Evolutionary conservation across 2,797 vertebrate species (phyloP).

Genomic region (Enteromius radiatus): DNA sequence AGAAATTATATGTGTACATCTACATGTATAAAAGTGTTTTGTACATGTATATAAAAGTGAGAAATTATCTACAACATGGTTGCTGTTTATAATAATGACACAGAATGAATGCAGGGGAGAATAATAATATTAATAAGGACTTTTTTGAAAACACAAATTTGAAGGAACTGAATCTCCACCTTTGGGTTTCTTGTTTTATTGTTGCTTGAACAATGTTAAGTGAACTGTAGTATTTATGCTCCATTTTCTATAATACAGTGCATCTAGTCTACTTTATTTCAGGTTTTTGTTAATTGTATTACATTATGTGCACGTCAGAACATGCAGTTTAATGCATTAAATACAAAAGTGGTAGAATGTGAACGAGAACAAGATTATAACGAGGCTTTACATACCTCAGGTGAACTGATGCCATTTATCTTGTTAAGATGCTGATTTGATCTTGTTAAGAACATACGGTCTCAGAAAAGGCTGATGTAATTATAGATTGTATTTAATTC

Average conservation of each 20-base stretch:
- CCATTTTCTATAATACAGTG: not conserved
- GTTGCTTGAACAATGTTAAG: not conserved
- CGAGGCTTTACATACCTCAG: not conserved
- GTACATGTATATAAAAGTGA: constrained; percentile 1
- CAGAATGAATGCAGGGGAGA: constrained; percentile 62
- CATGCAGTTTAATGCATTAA: not conserved
- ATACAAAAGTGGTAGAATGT: not conserved
- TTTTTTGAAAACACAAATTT: not conserved
- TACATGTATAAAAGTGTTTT: not conserved
- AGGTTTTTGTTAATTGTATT: not conserved
- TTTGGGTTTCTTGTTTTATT: not conserved
- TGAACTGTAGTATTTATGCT: not conserved
- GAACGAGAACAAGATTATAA: not conserved
- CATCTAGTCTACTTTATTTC: not conserved
- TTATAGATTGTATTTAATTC: not conserved
- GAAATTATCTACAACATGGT: constrained; percentile 42
- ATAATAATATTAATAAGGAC: constrained; percentile 53
- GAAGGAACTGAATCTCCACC: not conserved
- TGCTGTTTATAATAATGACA: constrained; percentile 78
- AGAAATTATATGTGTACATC: constrained; percentile 79
- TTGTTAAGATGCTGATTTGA: constrained; percentile 4
- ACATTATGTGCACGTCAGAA: not conserved
- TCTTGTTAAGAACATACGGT: not conserved
- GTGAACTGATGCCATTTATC: not conserved
- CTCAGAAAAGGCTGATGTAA: not conserved